Base-by-base conservation (phyloP, 2,113 vertebrate species). In the Uropsilus gracilis region DNA sequence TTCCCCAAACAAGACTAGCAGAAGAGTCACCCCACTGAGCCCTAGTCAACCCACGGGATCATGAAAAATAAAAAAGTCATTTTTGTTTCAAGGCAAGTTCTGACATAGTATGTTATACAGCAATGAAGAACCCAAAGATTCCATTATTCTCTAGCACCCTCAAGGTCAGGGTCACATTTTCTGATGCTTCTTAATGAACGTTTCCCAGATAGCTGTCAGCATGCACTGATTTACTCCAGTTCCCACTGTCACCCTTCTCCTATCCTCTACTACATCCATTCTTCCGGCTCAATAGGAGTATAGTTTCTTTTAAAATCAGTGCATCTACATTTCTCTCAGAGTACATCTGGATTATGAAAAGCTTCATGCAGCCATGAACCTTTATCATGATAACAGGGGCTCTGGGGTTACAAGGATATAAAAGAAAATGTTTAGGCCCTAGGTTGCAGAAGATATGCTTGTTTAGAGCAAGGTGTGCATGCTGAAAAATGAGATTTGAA, bases 401-500 rank as follows among this genome's bases (percentile, higher is more conserved):
- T 81, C 44, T 18, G 4, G 55, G 66, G 42, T 92, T 86, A 83
- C 37, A 92, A 81, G 39, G 17, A 90, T 86, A 9, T 73, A 72
- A 86, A 95, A 83, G 50, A 92, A 83, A 91, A 90, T 85, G 22
- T 75, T 82, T 59, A 63, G 53, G 78, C n/a, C 42, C 12, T 75
- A 37, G 39, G 78, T 76, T n/a, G n/a, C 71, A 87, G 69, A 91
- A 24, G 50, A 18, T 89, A 5, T 76, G 28, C 63, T 80, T 72
- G 24, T 75, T 44, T 55, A 83, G 86, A 55, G n/a, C 24, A 61
- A 37, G 1, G 11, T 69, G 34, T 83, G 37, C 57, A 44, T 93
- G 55, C 82, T 84, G 50, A 96, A 78, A 73, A 95, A 89, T 78
- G 63, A 89, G 46, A 61, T 77, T 85, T 22, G 9, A 93, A 83